A percentile compares a stretch with the other conserved stretches of the same genome.
Evolutionary conservation across 2,113 vertebrate species (phyloP).

Genomic region (Cisticola juncidis): DNA sequence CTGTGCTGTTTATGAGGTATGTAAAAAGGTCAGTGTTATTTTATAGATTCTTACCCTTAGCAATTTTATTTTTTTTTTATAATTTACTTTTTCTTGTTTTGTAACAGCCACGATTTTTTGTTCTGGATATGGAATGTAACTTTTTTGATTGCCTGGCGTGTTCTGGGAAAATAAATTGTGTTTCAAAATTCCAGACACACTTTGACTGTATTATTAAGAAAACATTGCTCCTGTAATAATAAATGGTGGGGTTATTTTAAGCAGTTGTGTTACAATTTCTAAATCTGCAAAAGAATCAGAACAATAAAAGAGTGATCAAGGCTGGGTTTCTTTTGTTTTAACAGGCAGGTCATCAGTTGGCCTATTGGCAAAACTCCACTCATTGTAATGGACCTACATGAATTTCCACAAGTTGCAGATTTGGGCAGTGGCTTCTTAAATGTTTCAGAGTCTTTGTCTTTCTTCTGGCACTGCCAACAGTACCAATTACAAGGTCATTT

Average conservation of each 20-base stretch:
- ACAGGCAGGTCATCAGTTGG: not conserved
- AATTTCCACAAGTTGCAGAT: not conserved
- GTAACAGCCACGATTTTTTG: not conserved
- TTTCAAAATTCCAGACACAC: slow-evolving; percentile 24
- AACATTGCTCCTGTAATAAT: slow-evolving; percentile 31
- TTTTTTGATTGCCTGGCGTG: not conserved
- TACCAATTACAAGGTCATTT: not conserved
- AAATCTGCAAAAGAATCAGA: not conserved
- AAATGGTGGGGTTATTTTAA: slow-evolving; percentile 37
- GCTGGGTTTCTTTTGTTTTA: slow-evolving; percentile 12
- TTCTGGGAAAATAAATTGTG: not conserved
- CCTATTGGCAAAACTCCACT: slow-evolving; percentile 12
- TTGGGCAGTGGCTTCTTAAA: not conserved
- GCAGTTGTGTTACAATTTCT: not conserved
- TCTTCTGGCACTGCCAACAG: not conserved
- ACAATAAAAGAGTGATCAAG: not conserved
- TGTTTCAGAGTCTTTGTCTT: not conserved
- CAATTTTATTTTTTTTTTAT: not conserved
- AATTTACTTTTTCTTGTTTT: slow-evolving; percentile 30
- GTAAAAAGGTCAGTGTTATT: slow-evolving; percentile 45
- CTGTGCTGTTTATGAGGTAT: slow-evolving; percentile 35
- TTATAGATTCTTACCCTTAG: slow-evolving; percentile 42
- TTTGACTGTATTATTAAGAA: slow-evolving; percentile 41
- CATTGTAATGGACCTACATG: not conserved
- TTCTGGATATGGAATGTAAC: not conserved